phyloP scores from a whole-genome alignment of 2,888 invertebrate species.

The Crioceris asparagi region DNA sequence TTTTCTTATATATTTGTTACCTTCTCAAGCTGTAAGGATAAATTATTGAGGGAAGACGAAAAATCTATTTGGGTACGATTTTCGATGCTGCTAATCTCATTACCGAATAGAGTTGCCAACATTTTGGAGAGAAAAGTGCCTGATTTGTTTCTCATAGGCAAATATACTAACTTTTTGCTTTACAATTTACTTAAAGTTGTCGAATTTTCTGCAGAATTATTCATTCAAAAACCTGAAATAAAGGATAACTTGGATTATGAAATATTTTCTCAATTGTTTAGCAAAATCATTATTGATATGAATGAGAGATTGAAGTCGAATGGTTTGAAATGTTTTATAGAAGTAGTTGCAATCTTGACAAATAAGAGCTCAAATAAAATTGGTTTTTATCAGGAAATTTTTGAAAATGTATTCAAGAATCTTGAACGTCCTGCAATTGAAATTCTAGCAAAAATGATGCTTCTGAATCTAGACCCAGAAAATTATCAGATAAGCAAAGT shows the following conservation, averaged over 20 bases:
- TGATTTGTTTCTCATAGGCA: slow-evolving; percentile 45
- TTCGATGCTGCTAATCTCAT: slow-evolving; percentile 51
- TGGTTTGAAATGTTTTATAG: slow-evolving; percentile 43
- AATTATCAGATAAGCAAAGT: slow-evolving; percentile 39
- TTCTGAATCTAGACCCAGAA: slow-evolving; percentile 43
- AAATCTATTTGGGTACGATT: slow-evolving; percentile 34
- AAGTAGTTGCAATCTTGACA: slow-evolving; percentile 46
- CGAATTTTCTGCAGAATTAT: slow-evolving; percentile 45
- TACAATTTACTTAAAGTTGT: slow-evolving; percentile 51
- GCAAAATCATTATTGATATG: slow-evolving; percentile 50
- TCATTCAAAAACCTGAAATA: slow-evolving; percentile 28
- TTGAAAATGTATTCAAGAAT: slow-evolving; percentile 43
- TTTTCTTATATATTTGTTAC: slow-evolving; percentile 41
- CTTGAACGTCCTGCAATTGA: slow-evolving; percentile 51
- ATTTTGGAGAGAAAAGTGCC: slow-evolving; percentile 45
- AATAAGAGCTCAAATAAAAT: slow-evolving; percentile 31
- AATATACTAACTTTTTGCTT: slow-evolving; percentile 48
- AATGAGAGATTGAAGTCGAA: slow-evolving; percentile 39
- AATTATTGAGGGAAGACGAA: slow-evolving; percentile 9
- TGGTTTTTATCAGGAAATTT: slow-evolving; percentile 37
- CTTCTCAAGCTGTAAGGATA: too few species aligned
- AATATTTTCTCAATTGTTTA: slow-evolving; percentile 38
- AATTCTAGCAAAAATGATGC: slow-evolving; percentile 43
- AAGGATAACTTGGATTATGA: slow-evolving; percentile 28
- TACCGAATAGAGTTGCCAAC: slow-evolving; percentile 65